Conservation (phyloP, 2,113 vertebrate genomes). For the Aviceda subcristata region DNA sequence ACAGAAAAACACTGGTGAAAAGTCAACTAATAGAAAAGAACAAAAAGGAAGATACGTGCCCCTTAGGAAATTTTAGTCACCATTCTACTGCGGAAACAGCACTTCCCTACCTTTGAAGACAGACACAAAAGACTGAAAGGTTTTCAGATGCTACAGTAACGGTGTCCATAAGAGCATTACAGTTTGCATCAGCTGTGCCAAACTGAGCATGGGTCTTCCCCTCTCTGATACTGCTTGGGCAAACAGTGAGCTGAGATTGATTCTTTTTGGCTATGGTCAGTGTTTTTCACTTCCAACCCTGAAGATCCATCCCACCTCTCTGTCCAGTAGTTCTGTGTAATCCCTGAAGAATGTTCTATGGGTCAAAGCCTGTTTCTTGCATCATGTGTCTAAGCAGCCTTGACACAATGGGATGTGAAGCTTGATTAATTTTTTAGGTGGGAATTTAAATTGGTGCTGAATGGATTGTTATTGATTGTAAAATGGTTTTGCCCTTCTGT, state of each 20-base stretch:
- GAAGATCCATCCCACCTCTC: background rate
- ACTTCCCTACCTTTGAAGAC: background rate
- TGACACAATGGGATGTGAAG: background rate
- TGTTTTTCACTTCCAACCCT: background rate
- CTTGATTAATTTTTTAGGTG: background rate
- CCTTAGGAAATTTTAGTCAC: background rate
- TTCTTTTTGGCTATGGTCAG: background rate
- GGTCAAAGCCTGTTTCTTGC: background rate
- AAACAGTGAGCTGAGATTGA: background rate
- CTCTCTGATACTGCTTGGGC: fast-evolving
- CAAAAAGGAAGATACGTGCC: background rate
- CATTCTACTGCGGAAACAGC: fast-evolving
- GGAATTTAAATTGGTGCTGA: background rate
- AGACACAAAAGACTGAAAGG: background rate
- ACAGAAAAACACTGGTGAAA: background rate
- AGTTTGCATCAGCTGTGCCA: background rate
- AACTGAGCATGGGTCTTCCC: background rate
- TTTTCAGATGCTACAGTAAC: background rate
- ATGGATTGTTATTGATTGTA: background rate
- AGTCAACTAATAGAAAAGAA: background rate
- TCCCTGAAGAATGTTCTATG: background rate
- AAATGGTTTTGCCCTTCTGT: fast-evolving
- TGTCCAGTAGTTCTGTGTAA: background rate
- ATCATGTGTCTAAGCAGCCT: background rate
- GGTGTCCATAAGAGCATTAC: too few species aligned